A percentile compares a stretch with the other conserved stretches of the same genome.
Conservation (phyloP, 1,140 invertebrate species). For the Solenopsis invicta region DNA sequence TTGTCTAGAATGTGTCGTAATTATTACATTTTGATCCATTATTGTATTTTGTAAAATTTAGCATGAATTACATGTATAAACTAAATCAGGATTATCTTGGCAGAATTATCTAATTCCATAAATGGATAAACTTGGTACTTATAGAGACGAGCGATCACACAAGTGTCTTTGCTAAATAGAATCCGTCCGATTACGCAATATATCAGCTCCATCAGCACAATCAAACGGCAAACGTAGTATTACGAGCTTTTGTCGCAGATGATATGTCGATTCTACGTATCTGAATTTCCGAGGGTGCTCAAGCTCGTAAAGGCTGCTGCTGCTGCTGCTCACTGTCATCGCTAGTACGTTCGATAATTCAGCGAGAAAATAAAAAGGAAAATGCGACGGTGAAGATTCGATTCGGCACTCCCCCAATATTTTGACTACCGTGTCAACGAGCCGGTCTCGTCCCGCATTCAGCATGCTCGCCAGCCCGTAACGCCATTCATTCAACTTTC, state of each 20-base stretch:
- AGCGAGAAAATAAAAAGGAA: slow-evolving; percentile 50
- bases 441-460: slow-evolving; percentile 73
- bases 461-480: slow-evolving; percentile 79
- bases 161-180: neutral
- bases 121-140: no score
- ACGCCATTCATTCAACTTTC: slow-evolving; percentile 80
- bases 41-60: neutral
- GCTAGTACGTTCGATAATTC: slow-evolving; percentile 16
- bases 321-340: neutral
- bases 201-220: neutral
- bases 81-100: neutral
- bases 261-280: slow-evolving; percentile 29
- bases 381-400: slow-evolving; percentile 39
- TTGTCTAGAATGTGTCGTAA: neutral
- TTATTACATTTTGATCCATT: neutral
- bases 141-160: neutral
- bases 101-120: neutral
- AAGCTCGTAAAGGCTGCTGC: neutral
- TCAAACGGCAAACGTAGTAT: slow-evolving; percentile 6
- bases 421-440: slow-evolving; percentile 83
- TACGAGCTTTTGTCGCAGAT: slow-evolving; percentile 3
- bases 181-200: neutral
- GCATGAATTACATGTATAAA: neutral
- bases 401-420: slow-evolving; percentile 82
- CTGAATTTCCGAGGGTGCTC: slow-evolving; percentile 8